Conservation (phyloP, 2,888 invertebrate species). For the Mesorhabditis belari region DNA sequence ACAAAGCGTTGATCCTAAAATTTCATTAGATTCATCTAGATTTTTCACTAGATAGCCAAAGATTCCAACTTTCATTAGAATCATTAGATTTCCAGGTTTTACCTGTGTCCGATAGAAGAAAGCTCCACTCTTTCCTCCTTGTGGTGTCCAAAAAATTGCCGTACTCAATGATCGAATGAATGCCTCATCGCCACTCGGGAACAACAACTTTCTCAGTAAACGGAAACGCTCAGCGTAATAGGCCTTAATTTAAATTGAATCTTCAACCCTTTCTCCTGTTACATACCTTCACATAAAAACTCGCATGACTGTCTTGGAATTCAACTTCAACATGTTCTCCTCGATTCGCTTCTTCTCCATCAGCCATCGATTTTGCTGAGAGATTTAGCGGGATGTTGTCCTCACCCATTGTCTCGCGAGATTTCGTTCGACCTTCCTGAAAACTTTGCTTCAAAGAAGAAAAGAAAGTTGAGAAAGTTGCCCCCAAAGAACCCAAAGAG, state of each 20-base stretch:
- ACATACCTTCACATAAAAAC: conserved; percentile 73
- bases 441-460: background rate
- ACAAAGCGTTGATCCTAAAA: conserved; percentile 50
- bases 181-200: conserved; percentile 59
- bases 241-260: conserved; percentile 35
- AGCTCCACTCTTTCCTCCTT: conserved; percentile 92
- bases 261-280: background rate
- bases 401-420: conserved; percentile 8
- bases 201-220: conserved; percentile 65
- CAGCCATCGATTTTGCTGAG: conserved; percentile 6
- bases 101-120: conserved; percentile 93
- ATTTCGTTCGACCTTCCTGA: conserved; percentile 4
- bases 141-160: conserved; percentile 82
- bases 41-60: too few relatives aligned
- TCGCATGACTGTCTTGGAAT: conserved; percentile 65
- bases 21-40: too few relatives aligned
- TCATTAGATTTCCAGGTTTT: conserved; percentile 6
- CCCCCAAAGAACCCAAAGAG: too few relatives aligned
- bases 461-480: too few relatives aligned
- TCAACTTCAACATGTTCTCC: conserved; percentile 57
- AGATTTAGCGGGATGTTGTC: conserved; percentile 12
- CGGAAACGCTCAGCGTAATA: conserved; percentile 83
- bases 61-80: background rate
- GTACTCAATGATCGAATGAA: conserved; percentile 78
- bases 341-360: conserved; percentile 62